Conservation (phyloP, 2,888 invertebrate species). For the Taenaris catops region DNA sequence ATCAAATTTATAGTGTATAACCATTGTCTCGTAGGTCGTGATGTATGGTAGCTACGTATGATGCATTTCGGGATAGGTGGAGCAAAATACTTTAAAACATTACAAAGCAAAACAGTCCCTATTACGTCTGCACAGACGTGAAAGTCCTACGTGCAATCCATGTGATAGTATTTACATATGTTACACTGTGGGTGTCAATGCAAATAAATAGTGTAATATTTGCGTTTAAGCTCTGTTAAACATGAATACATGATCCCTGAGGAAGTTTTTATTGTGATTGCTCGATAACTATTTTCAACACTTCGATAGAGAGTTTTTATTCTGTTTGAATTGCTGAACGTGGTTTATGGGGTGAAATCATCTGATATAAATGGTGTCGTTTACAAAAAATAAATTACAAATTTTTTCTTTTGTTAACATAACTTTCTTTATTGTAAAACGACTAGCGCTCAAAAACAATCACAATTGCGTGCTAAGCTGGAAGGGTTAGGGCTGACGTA, state of each 20-base stretch:
- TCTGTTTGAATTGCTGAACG: conserved; percentile 6
- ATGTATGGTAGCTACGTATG: conserved; percentile 39
- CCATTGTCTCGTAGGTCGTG: conserved; percentile 53
- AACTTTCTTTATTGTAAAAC: too few species aligned
- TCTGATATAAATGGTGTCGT: conserved; percentile 9
- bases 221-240: conserved; percentile 19
- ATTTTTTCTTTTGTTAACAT: too few species aligned
- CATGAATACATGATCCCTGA: conserved; percentile 12
- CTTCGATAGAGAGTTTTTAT: conserved; percentile 5
- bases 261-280: conserved; percentile 17
- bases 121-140: neutral
- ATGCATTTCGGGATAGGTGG: conserved; percentile 42
- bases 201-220: conserved; percentile 22
- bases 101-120: conserved; percentile 2
- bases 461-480: too few species aligned
- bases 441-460: too few species aligned
- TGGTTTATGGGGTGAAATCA: conserved; percentile 8
- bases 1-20: conserved; percentile 60
- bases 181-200: conserved; percentile 19
- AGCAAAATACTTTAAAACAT: conserved; percentile 14
- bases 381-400: too few species aligned
- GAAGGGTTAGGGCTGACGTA: too few species aligned
- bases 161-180: conserved; percentile 17
- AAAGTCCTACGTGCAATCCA: neutral
- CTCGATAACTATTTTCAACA: conserved; percentile 15